Conservation (phyloP, 2,888 invertebrate species). For the Lingula anatina region DNA sequence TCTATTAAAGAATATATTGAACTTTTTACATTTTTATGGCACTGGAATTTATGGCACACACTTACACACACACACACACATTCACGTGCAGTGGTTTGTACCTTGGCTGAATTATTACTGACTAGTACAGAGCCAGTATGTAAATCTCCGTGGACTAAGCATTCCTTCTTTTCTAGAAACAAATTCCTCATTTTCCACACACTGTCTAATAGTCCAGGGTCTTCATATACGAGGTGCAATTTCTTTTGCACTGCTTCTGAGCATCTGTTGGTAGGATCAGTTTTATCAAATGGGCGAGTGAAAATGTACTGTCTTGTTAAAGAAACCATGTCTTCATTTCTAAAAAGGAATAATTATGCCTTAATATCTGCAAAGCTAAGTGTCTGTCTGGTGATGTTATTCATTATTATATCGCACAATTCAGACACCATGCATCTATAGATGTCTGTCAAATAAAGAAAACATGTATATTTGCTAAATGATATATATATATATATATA, state of each 20-base stretch:
- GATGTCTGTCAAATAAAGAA: no score
- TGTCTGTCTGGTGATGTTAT: no score
- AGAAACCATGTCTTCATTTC: conserved; percentile 17
- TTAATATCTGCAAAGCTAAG: no score
- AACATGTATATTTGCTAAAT: no score
- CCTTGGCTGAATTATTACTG: background rate
- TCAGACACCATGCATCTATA: no score
- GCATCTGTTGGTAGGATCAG: conserved; percentile 20
- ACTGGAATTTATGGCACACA: no score
- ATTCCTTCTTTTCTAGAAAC: conserved; percentile 28
- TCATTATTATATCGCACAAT: no score
- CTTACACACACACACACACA: no score
- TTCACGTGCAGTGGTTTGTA: no score
- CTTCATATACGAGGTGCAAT: conserved; percentile 16
- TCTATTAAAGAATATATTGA: no score
- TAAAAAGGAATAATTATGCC: conserved; percentile 12
- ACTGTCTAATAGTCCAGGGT: conserved; percentile 15
- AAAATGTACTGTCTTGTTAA: conserved; percentile 25
- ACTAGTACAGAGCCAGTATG: conserved; percentile 32
- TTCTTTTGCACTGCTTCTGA: conserved; percentile 15
- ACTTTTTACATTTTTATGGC: no score
- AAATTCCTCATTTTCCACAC: conserved; percentile 18
- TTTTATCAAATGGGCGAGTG: conserved; percentile 17
- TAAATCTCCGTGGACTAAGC: conserved; percentile 30
- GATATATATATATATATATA: no score